Conservation (phyloP, 2,888 invertebrate species). For the Tenthredo notha region DNA sequence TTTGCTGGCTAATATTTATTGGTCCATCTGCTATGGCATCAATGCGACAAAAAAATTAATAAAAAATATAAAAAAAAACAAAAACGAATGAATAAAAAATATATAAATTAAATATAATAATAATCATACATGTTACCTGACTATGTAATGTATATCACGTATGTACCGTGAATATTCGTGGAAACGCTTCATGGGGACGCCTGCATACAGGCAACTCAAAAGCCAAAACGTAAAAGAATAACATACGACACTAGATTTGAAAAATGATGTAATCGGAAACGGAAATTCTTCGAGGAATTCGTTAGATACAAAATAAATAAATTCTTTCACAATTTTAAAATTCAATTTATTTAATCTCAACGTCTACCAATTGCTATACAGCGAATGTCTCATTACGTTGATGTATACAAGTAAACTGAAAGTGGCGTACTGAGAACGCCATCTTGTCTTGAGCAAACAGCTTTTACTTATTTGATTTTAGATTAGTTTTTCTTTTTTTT, state of each 20-base stretch:
- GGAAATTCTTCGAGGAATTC: not conserved
- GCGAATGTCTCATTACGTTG: conserved; percentile 6
- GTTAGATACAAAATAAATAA: not conserved
- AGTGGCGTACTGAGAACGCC: not conserved
- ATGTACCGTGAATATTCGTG: too few species aligned
- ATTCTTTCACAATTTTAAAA: not conserved
- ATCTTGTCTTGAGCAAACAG: conserved; percentile 28
- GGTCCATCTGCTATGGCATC: not conserved
- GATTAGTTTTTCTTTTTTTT: conserved; percentile 1
- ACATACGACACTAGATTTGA: too few species aligned
- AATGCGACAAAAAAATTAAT: not conserved
- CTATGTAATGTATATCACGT: too few species aligned
- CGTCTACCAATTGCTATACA: not conserved
- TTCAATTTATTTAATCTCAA: conserved; percentile 56
- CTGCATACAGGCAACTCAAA: too few species aligned
- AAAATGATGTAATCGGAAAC: too few species aligned
- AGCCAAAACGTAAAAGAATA: too few species aligned
- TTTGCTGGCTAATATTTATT: not conserved
- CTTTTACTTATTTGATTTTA: conserved; percentile 28
- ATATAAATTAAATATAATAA: not conserved
- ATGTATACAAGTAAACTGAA: conserved; percentile 18
- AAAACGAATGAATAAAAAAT: not conserved
- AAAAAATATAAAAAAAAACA: not conserved
- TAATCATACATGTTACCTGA: too few species aligned
- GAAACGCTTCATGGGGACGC: too few species aligned